Percentiles rank a stretch among this genome's conserved stretches.
Conservation (phyloP, 2,113 vertebrate genomes). For the Salvator merianae region DNA sequence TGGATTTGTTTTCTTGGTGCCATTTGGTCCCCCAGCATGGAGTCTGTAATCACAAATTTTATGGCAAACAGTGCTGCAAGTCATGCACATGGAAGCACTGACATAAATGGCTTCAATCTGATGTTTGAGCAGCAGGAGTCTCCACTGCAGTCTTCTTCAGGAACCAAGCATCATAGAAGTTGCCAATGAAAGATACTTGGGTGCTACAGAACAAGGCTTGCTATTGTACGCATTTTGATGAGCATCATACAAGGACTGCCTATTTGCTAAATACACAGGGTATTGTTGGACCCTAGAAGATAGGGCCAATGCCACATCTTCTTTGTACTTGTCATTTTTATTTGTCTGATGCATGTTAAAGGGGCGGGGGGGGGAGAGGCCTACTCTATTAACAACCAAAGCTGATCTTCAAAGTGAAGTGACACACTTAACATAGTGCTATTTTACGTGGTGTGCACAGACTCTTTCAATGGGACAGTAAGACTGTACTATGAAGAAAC, state of each 20-base stretch:
- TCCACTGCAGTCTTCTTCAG: constrained; percentile 27
- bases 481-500: not conserved
- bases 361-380: constrained; percentile 5
- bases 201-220: constrained; percentile 2
- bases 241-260: constrained; percentile 44
- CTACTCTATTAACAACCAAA: constrained; percentile 1
- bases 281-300: constrained; percentile 63
- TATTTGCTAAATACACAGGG: constrained; percentile 59
- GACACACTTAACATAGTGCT: not conserved
- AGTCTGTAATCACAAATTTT: constrained; percentile 96
- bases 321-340: constrained; percentile 48
- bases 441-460: not conserved
- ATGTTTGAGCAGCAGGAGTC: constrained; percentile 9
- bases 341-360: constrained; percentile 24
- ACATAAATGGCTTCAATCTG: constrained; percentile 33
- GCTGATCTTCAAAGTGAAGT: not conserved
- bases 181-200: constrained; percentile 38
- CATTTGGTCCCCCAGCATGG: constrained; percentile 93
- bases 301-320: constrained; percentile 45
- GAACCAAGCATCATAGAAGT: constrained; percentile 48
- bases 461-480: not conserved
- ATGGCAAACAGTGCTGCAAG: constrained; percentile 94
- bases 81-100: constrained; percentile 88
- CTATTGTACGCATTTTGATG: constrained; percentile 56
- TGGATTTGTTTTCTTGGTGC: constrained; percentile 93